Evolutionary conservation across 2,113 vertebrate genomes (phyloP), one percentile per base, ranked within the genome.

Genomic region (Platysternon megacephalum): DNA sequence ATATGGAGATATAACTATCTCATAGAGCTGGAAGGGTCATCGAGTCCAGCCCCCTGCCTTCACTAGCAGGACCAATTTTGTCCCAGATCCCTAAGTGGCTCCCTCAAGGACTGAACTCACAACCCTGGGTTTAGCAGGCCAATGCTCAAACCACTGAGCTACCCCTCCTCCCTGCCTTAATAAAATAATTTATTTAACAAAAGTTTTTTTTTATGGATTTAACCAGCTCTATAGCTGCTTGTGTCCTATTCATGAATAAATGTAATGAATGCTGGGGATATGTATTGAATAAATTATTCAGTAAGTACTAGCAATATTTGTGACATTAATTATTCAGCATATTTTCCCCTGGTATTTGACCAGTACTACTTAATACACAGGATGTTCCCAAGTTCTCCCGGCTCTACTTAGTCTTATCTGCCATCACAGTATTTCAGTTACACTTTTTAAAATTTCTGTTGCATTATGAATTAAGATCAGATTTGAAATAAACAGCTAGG

Each of bases 311-410:
- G 87, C 78, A 79, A 82, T 93, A 88, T 5, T n/a, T 82, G 55
- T 72, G 91, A 92, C 68, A 93, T 93, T 92, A 82, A 28, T 72
- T 84, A 72, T 86, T 95, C 91, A 95, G 86, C 79, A 52, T 6
- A 82, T 95, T 96, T 95, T 55, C 91, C 83, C 26, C 82, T 82
- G 84, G 44, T 93, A 61, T 81, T 95, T 95, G 82, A 93, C 94
- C 82, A 91, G 78, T 26, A 76, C 83, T 90, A 58, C 35, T 89
- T 44, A 87, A 39, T 72, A 85, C 32, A 39, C 29, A 79, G 26
- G 42, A 78, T 29, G 42, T 78, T 78, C 7, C 74, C 74, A 78
- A 44, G 11, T 90, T 94, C 72, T 82, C 72, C 87, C 78, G 13
- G 51, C 29, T 28, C 86, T 87, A 53, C 39, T 84, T 65, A 56